Evolutionary conservation across 2,888 invertebrate genomes (phyloP), one percentile per base, ranked within the genome.

Genomic region (Helobdella robusta): DNA sequence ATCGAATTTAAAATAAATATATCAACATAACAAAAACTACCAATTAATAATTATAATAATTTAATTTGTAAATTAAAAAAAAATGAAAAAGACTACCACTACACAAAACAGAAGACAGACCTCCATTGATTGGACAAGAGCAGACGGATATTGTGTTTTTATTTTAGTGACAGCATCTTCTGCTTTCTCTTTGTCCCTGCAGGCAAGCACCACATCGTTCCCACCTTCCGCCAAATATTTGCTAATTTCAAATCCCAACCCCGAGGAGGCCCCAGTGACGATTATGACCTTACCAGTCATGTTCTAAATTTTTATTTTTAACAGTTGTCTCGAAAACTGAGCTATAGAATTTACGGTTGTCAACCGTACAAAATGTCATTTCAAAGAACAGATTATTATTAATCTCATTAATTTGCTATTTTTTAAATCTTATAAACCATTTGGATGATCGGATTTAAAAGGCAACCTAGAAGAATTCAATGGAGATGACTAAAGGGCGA

Each of bases 241-340:
- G 36, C 70, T 68, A 0, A 67, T 66, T 60, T 72, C 71, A 40
- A 60, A 71, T 34, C 72, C 72, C 48, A 72, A 65, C 20, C 72
- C 72, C n/a, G 70, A 67, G 36, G 64, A 66, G n/a, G 70, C 71
- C n/a, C 72, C 72, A 36, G 72, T 72, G 20, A 72, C 70, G 25
- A 72, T 69, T 36, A 69, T 68, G 23, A 72, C 71, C 18, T 68
- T 64, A 2, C 71, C 71, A 5, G 71, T 71, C 71, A 71, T 71
- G 34, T n/a, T 36, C n/a, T 11, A 15, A 18, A 15, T 15, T 11
- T 15, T 44, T 15, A 44, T 44, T 44, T 18, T 18, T 18, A 44
- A 44, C 44, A 44, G 18, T 44, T 44, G 18, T 15, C 18, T 44
- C 44, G n/a, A n/a, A n/a, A n/a, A n/a, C n/a, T n/a, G n/a, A n/a